Evolutionary conservation across 2,888 invertebrate species (phyloP), one percentile per base, ranked within the genome.

Genomic region (Sminthurinus aureus): DNA sequence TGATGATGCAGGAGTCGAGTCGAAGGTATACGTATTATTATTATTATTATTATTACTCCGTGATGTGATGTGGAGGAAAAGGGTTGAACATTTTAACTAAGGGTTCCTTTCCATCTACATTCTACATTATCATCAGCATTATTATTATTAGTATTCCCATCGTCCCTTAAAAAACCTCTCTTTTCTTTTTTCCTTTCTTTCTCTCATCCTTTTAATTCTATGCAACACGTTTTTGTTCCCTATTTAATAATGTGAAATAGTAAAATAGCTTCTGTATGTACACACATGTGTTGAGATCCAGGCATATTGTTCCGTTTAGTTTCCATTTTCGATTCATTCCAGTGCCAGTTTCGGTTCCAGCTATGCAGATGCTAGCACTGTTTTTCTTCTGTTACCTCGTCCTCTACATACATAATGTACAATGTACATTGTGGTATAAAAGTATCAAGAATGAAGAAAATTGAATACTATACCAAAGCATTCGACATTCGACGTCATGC

Each of bases 61-160:
- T n/a, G n/a, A 64, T 38, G 11, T 38, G 74, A 18, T 66, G 38
- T 81, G 80, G 80, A 81, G 81, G 77, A 78, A 83, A 83, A 83
- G 83, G 83, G 83, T 83, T 83, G 83, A 83, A 78, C 78, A 82
- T 20, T 71, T 67, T 67, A 20, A 77, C 58, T 58, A 83, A 83
- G 83, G 83, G 83, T 78, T 79, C 78, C 77, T 74, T 81, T 74
- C 81, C 64, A 51, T 74, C 24, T n/a, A n/a, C n/a, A n/a, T n/a
- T n/a, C n/a, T n/a, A n/a, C n/a, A n/a, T n/a, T n/a, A n/a, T n/a
- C n/a, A n/a, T n/a, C n/a, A n/a, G n/a, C n/a, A n/a, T n/a, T n/a
- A n/a, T n/a, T n/a, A n/a, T n/a, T n/a, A n/a, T n/a, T n/a, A n/a
- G n/a, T n/a, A n/a, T n/a, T 81, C 81, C 81, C 64, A 51, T 74